These are phyloP conservation scores for Allacma fusca DNA, from an alignment of 2,888 invertebrate species.

Conservation along the genomic window DNA sequence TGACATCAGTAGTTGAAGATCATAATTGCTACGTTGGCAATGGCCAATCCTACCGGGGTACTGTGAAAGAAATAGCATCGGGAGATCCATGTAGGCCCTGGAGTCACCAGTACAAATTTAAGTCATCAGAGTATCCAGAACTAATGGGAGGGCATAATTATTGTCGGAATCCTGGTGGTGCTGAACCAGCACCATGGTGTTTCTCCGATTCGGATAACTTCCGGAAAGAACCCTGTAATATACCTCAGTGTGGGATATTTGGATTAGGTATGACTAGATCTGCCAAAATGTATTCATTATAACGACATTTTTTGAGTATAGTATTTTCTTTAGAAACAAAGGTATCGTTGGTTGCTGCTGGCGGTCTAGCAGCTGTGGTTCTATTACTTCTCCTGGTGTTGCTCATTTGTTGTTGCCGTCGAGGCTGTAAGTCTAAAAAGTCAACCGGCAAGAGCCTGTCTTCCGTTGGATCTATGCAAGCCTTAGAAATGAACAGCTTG, in stretches of 20 bases:
- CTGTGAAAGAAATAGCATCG: slow-evolving; percentile 75
- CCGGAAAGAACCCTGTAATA: slow-evolving; percentile 82
- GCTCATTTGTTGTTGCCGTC: slow-evolving; percentile 73
- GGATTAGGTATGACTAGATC: slow-evolving; percentile 61
- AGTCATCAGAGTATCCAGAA: slow-evolving; percentile 81
- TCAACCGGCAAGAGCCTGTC: slow-evolving; percentile 47
- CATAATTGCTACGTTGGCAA: slow-evolving; percentile 79
- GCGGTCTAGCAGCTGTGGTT: slow-evolving; percentile 67
- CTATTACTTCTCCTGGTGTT: slow-evolving; percentile 69
- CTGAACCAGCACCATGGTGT: slow-evolving; percentile 87
- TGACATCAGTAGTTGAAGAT: slow-evolving; percentile 68
- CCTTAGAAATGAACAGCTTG: slow-evolving; percentile 86
- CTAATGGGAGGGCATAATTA: slow-evolving; percentile 87
- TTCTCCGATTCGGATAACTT: slow-evolving; percentile 70
- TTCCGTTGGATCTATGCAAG: slow-evolving; percentile 60
- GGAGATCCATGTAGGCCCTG: slow-evolving; percentile 81
- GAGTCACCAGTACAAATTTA: slow-evolving; percentile 80
- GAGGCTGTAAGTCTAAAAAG: slow-evolving; percentile 64
- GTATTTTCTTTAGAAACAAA: slow-evolving; percentile 77
- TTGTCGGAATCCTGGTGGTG: slow-evolving; percentile 87
- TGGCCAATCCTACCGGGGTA: slow-evolving; percentile 85
- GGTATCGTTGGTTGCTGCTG: slow-evolving; percentile 71
- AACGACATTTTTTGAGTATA: too few relatives aligned
- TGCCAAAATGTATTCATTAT: too few relatives aligned
- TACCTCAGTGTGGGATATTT: slow-evolving; percentile 78